Evolutionary conservation across 2,113 vertebrate genomes (phyloP).

Genomic region (Cyphomyrus discorhynchus): DNA sequence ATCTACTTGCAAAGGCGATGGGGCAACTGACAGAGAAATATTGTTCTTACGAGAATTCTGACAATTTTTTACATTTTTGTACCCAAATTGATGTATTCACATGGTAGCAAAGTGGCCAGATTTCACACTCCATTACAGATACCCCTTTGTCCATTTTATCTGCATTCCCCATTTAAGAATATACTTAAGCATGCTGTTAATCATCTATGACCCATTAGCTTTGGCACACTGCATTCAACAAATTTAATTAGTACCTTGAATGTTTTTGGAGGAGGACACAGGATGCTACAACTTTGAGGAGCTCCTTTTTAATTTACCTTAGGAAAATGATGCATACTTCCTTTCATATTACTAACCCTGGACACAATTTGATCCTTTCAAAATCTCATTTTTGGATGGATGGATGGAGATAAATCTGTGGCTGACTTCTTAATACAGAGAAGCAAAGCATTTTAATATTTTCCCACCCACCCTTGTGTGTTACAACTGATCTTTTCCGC

Average conservation of each 20-base stretch:
- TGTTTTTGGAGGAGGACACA: neutral
- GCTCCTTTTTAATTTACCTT: neutral
- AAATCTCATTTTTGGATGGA: neutral
- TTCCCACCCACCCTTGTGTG: neutral
- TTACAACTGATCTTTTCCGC: neutral
- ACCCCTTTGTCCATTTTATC: neutral
- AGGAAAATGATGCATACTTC: neutral
- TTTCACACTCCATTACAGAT: neutral
- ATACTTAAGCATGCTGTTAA: neutral
- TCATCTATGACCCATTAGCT: neutral
- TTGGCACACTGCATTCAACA: neutral
- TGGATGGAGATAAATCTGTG: neutral
- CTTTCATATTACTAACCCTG: neutral
- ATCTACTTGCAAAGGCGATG: neutral
- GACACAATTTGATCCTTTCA: neutral
- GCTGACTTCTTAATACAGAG: neutral
- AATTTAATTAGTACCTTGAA: neutral
- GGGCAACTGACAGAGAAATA: neutral
- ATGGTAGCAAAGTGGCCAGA: neutral
- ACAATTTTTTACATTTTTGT: neutral
- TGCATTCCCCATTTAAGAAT: neutral
- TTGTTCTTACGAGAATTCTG: neutral
- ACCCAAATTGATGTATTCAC: neutral
- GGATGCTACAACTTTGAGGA: neutral
- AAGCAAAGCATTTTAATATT: neutral